phyloP scores from a whole-genome alignment of 2,797 vertebrate genomes.

The Lindbergichthys nudifrons region DNA sequence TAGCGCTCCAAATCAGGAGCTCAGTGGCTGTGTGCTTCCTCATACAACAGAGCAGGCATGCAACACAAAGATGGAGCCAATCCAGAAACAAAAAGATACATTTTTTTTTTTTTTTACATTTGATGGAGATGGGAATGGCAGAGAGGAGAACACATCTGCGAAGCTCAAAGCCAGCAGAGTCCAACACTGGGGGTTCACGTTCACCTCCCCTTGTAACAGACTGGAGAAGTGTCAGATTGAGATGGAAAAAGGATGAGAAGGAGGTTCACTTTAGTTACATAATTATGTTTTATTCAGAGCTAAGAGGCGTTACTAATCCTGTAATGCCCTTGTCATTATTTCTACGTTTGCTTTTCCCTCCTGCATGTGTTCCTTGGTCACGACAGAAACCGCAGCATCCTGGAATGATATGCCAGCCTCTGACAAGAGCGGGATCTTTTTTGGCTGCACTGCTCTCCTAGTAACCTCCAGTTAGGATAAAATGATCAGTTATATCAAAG shows the following conservation, averaged over 20 bases:
- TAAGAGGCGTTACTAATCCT: constrained; percentile 34
- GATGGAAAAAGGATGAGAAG: constrained; percentile 20
- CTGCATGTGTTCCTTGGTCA: constrained; percentile 65
- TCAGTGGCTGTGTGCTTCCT: constrained; percentile 87
- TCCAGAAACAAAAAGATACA: constrained; percentile 29
- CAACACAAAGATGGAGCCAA: constrained; percentile 62
- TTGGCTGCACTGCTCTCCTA: constrained; percentile 36
- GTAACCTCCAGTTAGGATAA: constrained; percentile 43
- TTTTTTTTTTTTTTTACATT: constrained; percentile 39
- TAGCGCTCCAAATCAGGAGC: constrained; percentile 85
- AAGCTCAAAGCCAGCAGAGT: constrained; percentile 37
- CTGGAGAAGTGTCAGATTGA: constrained; percentile 1
- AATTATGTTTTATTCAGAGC: constrained; percentile 29
- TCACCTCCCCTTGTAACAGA: constrained; percentile 18
- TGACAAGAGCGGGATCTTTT: constrained; percentile 37
- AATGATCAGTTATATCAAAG: constrained; percentile 42
- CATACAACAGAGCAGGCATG: constrained; percentile 66
- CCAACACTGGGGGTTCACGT: constrained; percentile 28
- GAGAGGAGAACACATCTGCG: constrained; percentile 41
- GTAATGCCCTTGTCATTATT: constrained; percentile 61
- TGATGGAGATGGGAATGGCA: constrained; percentile 60
- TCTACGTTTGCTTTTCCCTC: constrained; percentile 20
- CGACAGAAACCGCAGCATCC: constrained; percentile 55
- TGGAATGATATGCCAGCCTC: constrained; percentile 70
- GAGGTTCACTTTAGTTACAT: constrained; percentile 14